Evolutionary conservation across 2,888 invertebrate genomes (phyloP).

Genomic region (Melinaea menophilus): DNA sequence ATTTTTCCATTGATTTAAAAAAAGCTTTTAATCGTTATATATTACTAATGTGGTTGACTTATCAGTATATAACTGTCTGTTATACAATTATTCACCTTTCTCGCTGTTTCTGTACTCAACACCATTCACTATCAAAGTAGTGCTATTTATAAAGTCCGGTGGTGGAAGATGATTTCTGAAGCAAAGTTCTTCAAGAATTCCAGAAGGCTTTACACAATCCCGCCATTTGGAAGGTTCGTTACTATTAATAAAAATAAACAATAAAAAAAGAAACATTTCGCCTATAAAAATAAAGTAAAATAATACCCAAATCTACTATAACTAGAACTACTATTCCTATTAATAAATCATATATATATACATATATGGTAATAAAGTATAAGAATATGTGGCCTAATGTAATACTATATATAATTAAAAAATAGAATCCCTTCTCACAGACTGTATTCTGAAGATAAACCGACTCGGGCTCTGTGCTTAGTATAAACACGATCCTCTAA

Average conservation of each 20-base stretch:
- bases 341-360: too few species aligned
- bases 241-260: conserved; percentile 41
- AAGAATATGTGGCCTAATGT: too few species aligned
- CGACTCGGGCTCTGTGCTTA: conserved; percentile 87
- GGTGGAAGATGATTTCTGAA: conserved; percentile 74
- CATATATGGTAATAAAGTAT: too few species aligned
- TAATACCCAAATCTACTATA: too few species aligned
- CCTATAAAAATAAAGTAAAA: too few species aligned
- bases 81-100: conserved; percentile 32
- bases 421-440: conserved; percentile 64
- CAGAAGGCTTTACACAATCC: conserved; percentile 83
- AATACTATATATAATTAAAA: too few species aligned
- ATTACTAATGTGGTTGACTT: background rate
- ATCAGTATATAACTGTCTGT: background rate
- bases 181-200: conserved; percentile 85
- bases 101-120: conserved; percentile 53
- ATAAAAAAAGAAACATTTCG: background rate
- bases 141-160: conserved; percentile 47
- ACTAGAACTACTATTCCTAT: too few species aligned
- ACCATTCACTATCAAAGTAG: conserved; percentile 53
- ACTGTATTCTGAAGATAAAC: conserved; percentile 83
- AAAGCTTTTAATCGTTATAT: too few species aligned
- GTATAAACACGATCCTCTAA: conserved; percentile 91
- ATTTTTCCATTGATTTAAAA: too few species aligned
- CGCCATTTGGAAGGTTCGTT: conserved; percentile 88